Percentiles rank a stretch among this genome's conserved stretches.
phyloP scores from a whole-genome alignment of 1,140 invertebrate species.

The Parasteatoda tepidariorum region DNA sequence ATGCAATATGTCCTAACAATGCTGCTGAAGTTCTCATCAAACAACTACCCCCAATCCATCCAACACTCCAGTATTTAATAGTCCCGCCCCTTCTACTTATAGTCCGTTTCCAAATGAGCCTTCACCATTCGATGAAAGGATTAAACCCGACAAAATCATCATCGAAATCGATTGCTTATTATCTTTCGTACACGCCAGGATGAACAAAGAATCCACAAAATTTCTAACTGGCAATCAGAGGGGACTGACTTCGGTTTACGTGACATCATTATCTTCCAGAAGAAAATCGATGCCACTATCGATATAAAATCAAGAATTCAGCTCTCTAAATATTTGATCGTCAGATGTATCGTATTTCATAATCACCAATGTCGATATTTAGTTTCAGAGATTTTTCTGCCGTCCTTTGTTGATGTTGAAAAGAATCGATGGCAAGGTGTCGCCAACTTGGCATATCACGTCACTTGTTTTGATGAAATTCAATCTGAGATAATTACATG shows the following conservation, averaged over 20 bases:
- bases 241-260: not conserved
- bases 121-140: constrained; percentile 5
- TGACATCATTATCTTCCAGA: constrained; percentile 23
- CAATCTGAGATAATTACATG: not conserved
- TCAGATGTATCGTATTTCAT: not conserved
- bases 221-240: not conserved
- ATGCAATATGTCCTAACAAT: too few relatives aligned
- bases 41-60: too few relatives aligned
- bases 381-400: not conserved
- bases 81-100: not conserved
- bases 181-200: not conserved
- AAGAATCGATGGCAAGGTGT: not conserved
- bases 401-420: not conserved
- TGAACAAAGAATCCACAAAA: not conserved
- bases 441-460: not conserved
- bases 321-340: not conserved
- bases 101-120: not conserved
- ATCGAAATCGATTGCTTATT: constrained; percentile 3
- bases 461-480: not conserved
- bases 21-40: too few relatives aligned
- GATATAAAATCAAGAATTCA: not conserved
- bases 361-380: not conserved
- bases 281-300: not conserved
- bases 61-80: too few relatives aligned
- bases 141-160: not conserved